These are phyloP conservation scores for Microplitis demolitor DNA, from an alignment of 1,140 invertebrate species.

Conservation along the genomic window DNA sequence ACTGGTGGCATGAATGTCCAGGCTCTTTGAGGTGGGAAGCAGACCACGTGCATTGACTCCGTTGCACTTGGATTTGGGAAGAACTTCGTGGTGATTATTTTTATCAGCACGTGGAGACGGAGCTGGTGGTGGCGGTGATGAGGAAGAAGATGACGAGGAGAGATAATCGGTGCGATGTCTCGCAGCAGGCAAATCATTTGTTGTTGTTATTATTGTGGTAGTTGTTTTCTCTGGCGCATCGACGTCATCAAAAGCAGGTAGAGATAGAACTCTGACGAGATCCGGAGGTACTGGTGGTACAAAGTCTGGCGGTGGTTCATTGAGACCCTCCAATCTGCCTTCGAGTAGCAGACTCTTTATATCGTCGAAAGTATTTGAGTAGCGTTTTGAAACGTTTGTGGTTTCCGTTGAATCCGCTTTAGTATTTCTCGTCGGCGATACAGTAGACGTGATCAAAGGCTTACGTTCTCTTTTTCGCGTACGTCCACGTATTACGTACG, in stretches of 20 bases:
- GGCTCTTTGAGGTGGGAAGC: constrained; percentile 44
- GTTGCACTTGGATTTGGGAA: constrained; percentile 40
- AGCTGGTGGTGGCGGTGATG: constrained; percentile 24
- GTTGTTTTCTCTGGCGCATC: constrained; percentile 11
- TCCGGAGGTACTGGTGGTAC: constrained; percentile 63
- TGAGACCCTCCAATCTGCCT: constrained; percentile 58
- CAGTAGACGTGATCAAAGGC: constrained; percentile 47
- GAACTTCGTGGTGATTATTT: background rate
- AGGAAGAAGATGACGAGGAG: constrained; percentile 10
- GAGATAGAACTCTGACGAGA: constrained; percentile 70
- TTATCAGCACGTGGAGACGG: constrained; percentile 17
- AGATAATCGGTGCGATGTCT: constrained; percentile 8
- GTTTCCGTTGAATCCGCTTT: background rate
- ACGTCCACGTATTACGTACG: constrained; percentile 71
- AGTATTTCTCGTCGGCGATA: constrained; percentile 55
- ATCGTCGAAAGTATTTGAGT: constrained; percentile 79
- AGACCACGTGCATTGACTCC: constrained; percentile 32
- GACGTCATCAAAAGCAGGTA: constrained; percentile 59
- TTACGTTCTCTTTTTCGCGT: constrained; percentile 66
- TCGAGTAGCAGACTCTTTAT: constrained; percentile 74
- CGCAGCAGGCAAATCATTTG: background rate
- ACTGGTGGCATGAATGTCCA: constrained; percentile 37
- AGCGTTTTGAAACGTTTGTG: constrained; percentile 61
- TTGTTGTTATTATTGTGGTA: background rate
- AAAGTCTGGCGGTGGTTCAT: constrained; percentile 63